Evolutionary conservation across 2,888 invertebrate species (phyloP).

Genomic region (Aplocera efformata): DNA sequence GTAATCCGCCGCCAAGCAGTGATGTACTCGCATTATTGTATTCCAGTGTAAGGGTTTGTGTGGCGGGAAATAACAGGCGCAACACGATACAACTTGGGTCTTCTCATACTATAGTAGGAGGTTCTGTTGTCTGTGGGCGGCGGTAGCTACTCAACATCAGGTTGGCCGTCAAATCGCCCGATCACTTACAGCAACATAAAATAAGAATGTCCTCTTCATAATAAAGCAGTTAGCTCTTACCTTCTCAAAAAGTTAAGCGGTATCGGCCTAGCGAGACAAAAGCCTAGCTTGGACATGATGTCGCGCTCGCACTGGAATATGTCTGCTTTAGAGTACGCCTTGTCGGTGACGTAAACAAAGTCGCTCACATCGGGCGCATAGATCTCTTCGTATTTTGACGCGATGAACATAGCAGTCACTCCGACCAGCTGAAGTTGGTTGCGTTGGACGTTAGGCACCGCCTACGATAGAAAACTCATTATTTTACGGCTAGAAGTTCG

Average conservation of each 20-base stretch:
- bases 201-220: not conserved
- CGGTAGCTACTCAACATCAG: too few relatives aligned
- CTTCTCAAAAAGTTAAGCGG: constrained; percentile 94
- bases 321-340: constrained; percentile 89
- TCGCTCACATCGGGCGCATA: constrained; percentile 92
- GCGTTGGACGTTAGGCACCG: constrained; percentile 81
- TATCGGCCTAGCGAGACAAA: constrained; percentile 91
- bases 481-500: too few relatives aligned
- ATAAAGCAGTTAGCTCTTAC: constrained; percentile 50
- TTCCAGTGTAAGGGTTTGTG: too few relatives aligned
- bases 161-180: too few relatives aligned
- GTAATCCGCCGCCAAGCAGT: too few relatives aligned
- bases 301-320: constrained; percentile 90
- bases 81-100: too few relatives aligned
- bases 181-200: too few relatives aligned
- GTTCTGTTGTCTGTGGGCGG: too few relatives aligned
- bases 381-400: constrained; percentile 97
- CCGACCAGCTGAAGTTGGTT: constrained; percentile 93
- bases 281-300: constrained; percentile 88
- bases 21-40: too few relatives aligned
- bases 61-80: too few relatives aligned
- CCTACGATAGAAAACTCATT: constrained; percentile 69
- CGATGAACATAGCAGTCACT: constrained; percentile 92
- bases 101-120: too few relatives aligned
- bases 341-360: constrained; percentile 95